phyloP scores from a whole-genome alignment of 2,113 vertebrate species.

The Paratilapia polleni region DNA sequence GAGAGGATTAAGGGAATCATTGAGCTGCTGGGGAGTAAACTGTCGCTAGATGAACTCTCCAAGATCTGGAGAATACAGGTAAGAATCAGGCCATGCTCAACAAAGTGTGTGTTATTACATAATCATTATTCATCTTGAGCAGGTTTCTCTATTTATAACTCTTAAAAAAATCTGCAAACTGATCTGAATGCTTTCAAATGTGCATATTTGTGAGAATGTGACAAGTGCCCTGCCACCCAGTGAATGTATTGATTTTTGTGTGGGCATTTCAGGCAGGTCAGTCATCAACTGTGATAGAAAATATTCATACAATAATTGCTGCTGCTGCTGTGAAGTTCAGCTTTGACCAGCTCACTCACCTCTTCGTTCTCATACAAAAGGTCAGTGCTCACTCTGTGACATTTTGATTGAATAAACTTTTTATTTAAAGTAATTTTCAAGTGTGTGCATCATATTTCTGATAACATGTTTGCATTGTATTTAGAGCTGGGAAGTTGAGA shows the following conservation, averaged over 20 bases:
- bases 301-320: constrained; percentile 98
- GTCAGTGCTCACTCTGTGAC: constrained; percentile 67
- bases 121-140: background rate
- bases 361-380: constrained; percentile 98
- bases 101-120: background rate
- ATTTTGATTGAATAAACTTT: background rate
- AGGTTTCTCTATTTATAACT: background rate
- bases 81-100: constrained; percentile 33
- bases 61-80: constrained; percentile 99
- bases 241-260: background rate
- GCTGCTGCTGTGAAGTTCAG: constrained; percentile 98
- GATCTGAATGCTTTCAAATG: background rate
- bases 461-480: background rate
- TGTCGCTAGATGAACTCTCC: constrained; percentile 96
- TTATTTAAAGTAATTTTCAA: background rate
- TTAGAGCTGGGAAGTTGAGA: constrained; percentile 98
- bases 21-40: constrained; percentile 96
- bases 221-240: background rate
- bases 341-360: constrained; percentile 95
- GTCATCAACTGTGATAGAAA: constrained; percentile 98
- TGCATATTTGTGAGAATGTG: background rate
- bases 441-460: background rate
- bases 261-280: constrained; percentile 88
- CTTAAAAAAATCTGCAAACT: background rate
- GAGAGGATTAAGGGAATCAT: constrained; percentile 99